Conservation (phyloP, 1,140 invertebrate genomes). For the Drosophila seguyi region DNA sequence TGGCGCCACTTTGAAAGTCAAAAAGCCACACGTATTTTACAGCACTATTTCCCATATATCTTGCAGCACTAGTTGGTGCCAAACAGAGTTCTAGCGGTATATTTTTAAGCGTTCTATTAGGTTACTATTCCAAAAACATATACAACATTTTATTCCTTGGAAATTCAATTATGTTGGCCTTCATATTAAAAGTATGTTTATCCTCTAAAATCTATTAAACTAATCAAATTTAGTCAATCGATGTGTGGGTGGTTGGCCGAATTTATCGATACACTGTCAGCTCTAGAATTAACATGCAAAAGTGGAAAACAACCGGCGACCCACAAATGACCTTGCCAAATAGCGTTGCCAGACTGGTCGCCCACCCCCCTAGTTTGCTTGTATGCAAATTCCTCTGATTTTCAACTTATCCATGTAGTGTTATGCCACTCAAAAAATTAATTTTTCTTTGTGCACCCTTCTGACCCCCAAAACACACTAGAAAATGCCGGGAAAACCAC, state of each 20-base stretch:
- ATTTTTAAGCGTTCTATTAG: not conserved
- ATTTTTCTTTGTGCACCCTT: no score
- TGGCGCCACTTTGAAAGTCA: not conserved
- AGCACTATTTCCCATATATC: constrained; percentile 15
- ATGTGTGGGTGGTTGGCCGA: not conserved
- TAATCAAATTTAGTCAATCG: not conserved
- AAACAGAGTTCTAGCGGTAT: not conserved
- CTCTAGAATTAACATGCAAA: constrained; percentile 44
- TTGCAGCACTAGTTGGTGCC: constrained; percentile 19
- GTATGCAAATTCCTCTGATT: not conserved
- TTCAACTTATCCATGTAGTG: no score
- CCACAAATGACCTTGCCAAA: constrained; percentile 69
- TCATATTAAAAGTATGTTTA: not conserved
- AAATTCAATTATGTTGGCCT: no score
- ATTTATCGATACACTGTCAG: not conserved
- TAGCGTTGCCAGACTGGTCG: constrained; percentile 32
- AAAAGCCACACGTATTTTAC: not conserved
- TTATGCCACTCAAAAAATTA: not conserved
- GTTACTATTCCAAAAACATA: not conserved
- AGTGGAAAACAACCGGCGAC: constrained; percentile 32
- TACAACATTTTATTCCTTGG: no score
- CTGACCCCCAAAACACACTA: not conserved
- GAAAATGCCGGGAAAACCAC: not conserved
- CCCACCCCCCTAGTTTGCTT: not conserved
- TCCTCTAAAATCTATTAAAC: not conserved